A percentile compares a stretch with the other conserved stretches of the same genome.
phyloP scores from a whole-genome alignment of 2,797 vertebrate genomes.

The Macropodus opercularis region DNA sequence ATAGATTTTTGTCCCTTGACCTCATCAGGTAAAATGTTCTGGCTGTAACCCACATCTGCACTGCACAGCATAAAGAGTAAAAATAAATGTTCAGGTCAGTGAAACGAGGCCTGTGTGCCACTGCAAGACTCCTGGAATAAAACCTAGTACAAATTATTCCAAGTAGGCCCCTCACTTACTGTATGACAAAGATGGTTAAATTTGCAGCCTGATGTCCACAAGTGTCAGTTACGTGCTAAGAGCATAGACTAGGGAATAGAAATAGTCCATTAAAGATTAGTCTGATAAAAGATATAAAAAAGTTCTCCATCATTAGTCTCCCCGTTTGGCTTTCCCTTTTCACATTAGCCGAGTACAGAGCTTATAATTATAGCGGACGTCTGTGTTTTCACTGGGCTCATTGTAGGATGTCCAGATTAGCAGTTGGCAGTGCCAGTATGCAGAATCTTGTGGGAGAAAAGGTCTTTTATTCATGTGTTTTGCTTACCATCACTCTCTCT shows the following conservation, averaged over 20 bases:
- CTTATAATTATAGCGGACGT: constrained; percentile 58
- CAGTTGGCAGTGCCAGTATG: constrained; percentile 33
- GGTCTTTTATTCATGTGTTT: constrained; percentile 35
- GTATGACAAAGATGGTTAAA: constrained; percentile 37
- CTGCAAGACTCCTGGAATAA: constrained; percentile 42
- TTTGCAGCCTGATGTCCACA: constrained; percentile 40
- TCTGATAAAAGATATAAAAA: constrained; percentile 47
- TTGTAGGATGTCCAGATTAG: constrained; percentile 59
- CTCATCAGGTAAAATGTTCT: constrained; percentile 10
- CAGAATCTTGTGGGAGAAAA: constrained; percentile 45
- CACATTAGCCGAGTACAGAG: constrained; percentile 54
- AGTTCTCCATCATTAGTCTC: constrained; percentile 49
- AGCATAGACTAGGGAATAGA: constrained; percentile 34
- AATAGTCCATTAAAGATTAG: constrained; percentile 46
- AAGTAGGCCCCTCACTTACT: constrained; percentile 46
- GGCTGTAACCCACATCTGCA: constrained; percentile 19
- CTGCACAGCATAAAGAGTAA: constrained; percentile 21
- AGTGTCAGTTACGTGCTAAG: constrained; percentile 33
- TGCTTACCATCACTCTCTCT: constrained; percentile 25
- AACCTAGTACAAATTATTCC: constrained; percentile 57
- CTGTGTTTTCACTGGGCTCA: constrained; percentile 51
- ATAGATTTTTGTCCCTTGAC: neutral
- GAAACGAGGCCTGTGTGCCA: constrained; percentile 14
- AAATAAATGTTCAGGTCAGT: constrained; percentile 23
- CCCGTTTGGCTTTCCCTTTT: constrained; percentile 36